Conservation (phyloP, 2,888 invertebrate species). For the Lycophotia porphyrea region DNA sequence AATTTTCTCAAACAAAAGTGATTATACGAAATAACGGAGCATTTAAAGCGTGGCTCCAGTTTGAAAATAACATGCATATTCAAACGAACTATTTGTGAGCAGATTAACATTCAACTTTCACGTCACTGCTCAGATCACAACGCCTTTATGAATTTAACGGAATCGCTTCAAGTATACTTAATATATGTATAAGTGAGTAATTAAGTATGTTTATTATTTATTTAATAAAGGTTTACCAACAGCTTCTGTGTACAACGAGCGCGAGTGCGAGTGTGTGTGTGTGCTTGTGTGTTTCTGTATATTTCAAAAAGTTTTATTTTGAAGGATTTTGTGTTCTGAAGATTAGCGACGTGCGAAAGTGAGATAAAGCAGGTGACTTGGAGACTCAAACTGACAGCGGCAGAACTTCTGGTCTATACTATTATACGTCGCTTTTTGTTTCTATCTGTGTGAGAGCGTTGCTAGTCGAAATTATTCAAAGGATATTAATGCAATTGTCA, state of each 20-base stretch:
- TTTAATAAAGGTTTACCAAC: too few species aligned
- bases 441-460: neutral
- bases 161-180: slow-evolving; percentile 28
- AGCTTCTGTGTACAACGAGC: too few species aligned
- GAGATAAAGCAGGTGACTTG: neutral
- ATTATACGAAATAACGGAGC: slow-evolving; percentile 25
- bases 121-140: slow-evolving; percentile 20
- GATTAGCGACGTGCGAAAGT: neutral
- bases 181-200: too few species aligned
- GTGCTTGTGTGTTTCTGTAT: too few species aligned
- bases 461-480: neutral
- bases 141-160: slow-evolving; percentile 33
- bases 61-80: slow-evolving; percentile 54
- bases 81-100: slow-evolving; percentile 42
- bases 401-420: neutral
- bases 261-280: too few species aligned
- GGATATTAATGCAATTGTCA: neutral
- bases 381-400: neutral
- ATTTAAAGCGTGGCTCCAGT: slow-evolving; percentile 34
- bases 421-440: neutral
- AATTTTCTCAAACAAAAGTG: slow-evolving; percentile 20
- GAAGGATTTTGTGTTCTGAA: neutral
- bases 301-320: neutral
- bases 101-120: slow-evolving; percentile 50
- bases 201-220: too few species aligned